These are phyloP conservation scores for Hydractinia symbiolongicarpus DNA, from an alignment of 30 jellyfish, hydroid and myxozoan species.

Conservation along the genomic window DNA sequence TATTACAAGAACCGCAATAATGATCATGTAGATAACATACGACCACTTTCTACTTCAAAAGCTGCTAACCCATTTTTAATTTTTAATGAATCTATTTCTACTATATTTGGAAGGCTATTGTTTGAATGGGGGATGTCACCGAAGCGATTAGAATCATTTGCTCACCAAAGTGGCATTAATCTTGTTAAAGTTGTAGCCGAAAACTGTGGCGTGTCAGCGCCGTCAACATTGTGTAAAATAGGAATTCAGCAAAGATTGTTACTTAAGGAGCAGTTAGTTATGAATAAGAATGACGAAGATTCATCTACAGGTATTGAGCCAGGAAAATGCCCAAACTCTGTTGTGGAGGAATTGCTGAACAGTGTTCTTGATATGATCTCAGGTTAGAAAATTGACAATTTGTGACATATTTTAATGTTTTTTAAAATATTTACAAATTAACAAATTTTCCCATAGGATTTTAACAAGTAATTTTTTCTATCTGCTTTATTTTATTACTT, in stretches of 20 bases:
- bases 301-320: not conserved
- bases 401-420: not conserved
- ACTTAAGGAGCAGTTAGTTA: slow-evolving; percentile 7
- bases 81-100: slow-evolving; percentile 61
- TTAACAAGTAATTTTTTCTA: not conserved
- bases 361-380: slow-evolving; percentile 16
- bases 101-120: slow-evolving; percentile 62
- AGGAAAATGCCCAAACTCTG: not conserved
- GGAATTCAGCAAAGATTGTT: not conserved
- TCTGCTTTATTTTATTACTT: not conserved
- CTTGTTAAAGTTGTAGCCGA: slow-evolving; percentile 77
- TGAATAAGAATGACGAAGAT: slow-evolving; percentile 4
- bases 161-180: slow-evolving; percentile 59
- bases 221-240: slow-evolving; percentile 24
- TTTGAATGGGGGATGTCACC: slow-evolving; percentile 89
- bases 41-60: slow-evolving; percentile 37
- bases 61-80: slow-evolving; percentile 80
- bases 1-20: slow-evolving; percentile 36
- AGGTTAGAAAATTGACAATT: not conserved
- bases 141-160: slow-evolving; percentile 68
- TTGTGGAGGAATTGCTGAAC: not conserved
- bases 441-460: not conserved
- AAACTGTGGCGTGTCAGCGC: slow-evolving; percentile 49
- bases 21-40: slow-evolving; percentile 26
- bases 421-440: not conserved